These are phyloP conservation scores for Acrobasis repandana DNA, from an alignment of 2,888 invertebrate genomes.

Conservation along the genomic window DNA sequence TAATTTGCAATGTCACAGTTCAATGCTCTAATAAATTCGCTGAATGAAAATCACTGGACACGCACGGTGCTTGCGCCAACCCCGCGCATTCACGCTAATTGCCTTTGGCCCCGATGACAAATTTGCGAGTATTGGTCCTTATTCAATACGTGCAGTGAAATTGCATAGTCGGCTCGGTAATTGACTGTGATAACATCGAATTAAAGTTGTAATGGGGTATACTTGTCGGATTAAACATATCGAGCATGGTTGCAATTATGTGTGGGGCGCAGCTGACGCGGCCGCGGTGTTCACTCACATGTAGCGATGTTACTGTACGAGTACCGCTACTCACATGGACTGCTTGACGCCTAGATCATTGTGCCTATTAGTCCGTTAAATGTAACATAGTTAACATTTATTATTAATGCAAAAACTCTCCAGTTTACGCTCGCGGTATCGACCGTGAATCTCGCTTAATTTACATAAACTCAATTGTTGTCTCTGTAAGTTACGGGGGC, in stretches of 20 bases:
- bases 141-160: not conserved
- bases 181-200: not conserved
- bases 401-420: slow-evolving; percentile 1
- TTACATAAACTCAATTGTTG: slow-evolving; percentile 12
- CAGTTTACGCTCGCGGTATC: not conserved
- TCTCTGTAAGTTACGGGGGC: not conserved
- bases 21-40: slow-evolving; percentile 64
- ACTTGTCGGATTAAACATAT: slow-evolving; percentile 7
- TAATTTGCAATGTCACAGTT: slow-evolving; percentile 67
- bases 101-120: slow-evolving; percentile 12
- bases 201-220: not conserved
- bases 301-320: slow-evolving; percentile 53
- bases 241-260: slow-evolving; percentile 11
- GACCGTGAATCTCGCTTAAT: slow-evolving; percentile 5
- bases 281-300: slow-evolving; percentile 48
- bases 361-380: slow-evolving; percentile 37
- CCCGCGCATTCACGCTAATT: slow-evolving; percentile 24
- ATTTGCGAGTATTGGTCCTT: slow-evolving; percentile 6
- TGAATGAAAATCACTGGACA: slow-evolving; percentile 43
- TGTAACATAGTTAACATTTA: slow-evolving; percentile 21
- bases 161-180: slow-evolving; percentile 1
- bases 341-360: slow-evolving; percentile 39
- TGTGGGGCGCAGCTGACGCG: slow-evolving; percentile 31
- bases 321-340: slow-evolving; percentile 57
- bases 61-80: slow-evolving; percentile 35